phyloP scores from a whole-genome alignment of 1,140 invertebrate species.

The Ruditapes philippinarum region DNA sequence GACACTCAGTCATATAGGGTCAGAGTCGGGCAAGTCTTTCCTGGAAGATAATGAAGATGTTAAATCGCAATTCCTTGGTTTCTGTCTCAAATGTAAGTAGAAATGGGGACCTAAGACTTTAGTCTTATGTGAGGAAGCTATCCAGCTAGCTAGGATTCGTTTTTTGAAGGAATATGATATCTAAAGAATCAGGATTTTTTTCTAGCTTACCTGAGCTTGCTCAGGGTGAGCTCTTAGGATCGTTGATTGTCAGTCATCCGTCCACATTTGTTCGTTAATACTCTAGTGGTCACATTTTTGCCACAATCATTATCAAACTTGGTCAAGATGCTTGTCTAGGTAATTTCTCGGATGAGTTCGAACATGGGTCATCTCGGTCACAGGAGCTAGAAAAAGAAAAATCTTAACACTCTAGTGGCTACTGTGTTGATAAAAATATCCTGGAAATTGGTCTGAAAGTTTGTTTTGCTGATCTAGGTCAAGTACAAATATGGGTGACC shows the following conservation, averaged over 20 bases:
- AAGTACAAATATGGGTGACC: too few relatives aligned
- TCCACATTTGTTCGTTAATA: neutral
- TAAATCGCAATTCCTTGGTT: slow-evolving; percentile 17
- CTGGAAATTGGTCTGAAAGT: too few relatives aligned
- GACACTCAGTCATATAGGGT: neutral
- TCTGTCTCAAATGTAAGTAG: slow-evolving; percentile 37
- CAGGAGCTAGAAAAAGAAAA: neutral
- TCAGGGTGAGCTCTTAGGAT: neutral
- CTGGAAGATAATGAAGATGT: slow-evolving; percentile 14
- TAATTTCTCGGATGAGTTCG: neutral
- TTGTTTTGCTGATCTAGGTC: too few relatives aligned
- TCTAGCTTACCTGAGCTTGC: neutral
- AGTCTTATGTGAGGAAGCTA: too few relatives aligned
- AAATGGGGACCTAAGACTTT: too few relatives aligned
- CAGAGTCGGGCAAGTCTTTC: slow-evolving; percentile 6
- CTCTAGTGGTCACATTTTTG: neutral
- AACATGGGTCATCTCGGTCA: neutral
- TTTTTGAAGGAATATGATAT: too few relatives aligned
- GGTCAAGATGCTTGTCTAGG: neutral
- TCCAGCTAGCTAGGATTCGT: too few relatives aligned
- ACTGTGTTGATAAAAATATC: too few relatives aligned
- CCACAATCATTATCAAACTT: neutral
- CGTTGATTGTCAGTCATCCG: neutral
- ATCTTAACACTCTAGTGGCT: too few relatives aligned
- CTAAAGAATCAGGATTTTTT: neutral